Evolutionary conservation across 2,113 vertebrate species (phyloP), one percentile per base, ranked within the genome.

Genomic region (Myrmophylax atrothorax): DNA sequence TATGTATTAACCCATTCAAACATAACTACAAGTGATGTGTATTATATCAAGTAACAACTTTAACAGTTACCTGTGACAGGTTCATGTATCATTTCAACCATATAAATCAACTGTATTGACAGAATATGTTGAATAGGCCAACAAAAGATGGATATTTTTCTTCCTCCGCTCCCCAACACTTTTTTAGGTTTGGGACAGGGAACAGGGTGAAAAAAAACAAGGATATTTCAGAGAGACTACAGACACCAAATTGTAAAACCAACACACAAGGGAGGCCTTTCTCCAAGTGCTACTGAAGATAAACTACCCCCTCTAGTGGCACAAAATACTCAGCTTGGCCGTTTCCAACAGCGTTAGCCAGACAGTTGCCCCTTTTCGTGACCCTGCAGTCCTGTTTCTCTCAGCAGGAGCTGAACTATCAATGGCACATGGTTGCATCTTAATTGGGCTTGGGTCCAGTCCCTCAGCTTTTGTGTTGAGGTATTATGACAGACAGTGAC

Each of bases 231-330:
- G 40, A 50, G 14, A 89, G 12, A 46, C 12, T 35, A 64, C 4
- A 69, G 12, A 37, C 37, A 69, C 7, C 0, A 18, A 55, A 87
- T 6, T 9, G 56, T 14, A 10, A 35, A 37, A 5, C 3, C 7
- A 46, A 3, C 1, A 14, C 3, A 15, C 0, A 6, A 6, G 0
- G 1, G 37, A 59, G 47, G 12, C 11, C 29, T 42, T 37, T 50
- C 40, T n/a, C 20, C 9, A 56, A 64, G 29, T 3, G 33, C 4
- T 50, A 4, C 4, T 22, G 33, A 74, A 35, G 52, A 70, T 17
- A 26, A 75, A 8, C 23, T 26, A n/a, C 94, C 52, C 88, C 96
- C 91, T 94, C 95, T 95, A 77, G 94, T 38, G 94, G 91, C 44
- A 62, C 8, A 37, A 28, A 55, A 5, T n/a, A 22, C 40, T 16